phyloP scores from a whole-genome alignment of 2,888 invertebrate genomes.

The Monochamus alternatus region DNA sequence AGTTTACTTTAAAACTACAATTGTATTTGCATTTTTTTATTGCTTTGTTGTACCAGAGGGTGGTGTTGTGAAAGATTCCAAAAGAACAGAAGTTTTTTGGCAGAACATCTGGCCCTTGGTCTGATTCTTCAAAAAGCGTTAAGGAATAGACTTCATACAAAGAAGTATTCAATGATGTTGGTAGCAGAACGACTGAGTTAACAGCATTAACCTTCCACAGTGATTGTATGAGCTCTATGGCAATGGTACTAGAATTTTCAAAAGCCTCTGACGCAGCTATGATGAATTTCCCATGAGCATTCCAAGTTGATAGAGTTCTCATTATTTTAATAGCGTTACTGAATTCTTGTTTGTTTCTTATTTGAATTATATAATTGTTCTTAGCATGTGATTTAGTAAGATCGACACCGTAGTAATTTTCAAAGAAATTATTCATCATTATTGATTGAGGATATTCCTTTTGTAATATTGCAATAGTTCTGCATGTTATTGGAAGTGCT shows the following conservation, averaged over 20 bases:
- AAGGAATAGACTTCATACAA: slow-evolving; percentile 36
- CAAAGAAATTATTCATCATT: not conserved
- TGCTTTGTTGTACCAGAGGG: slow-evolving; percentile 33
- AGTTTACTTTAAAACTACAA: slow-evolving; percentile 33
- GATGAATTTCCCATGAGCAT: slow-evolving; percentile 26
- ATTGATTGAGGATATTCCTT: not conserved
- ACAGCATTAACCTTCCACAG: slow-evolving; percentile 35
- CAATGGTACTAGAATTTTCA: slow-evolving; percentile 3
- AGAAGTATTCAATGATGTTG: slow-evolving; percentile 22
- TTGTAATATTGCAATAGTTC: not conserved
- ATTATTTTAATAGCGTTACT: not conserved
- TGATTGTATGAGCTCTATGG: slow-evolving; percentile 14
- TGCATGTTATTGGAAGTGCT: not conserved
- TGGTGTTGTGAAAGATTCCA: slow-evolving; percentile 23
- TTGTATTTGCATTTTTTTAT: slow-evolving; percentile 31
- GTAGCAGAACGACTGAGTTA: slow-evolving; percentile 33
- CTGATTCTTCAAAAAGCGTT: slow-evolving; percentile 21
- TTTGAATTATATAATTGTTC: slow-evolving; percentile 36
- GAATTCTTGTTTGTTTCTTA: slow-evolving; percentile 21
- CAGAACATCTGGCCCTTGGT: slow-evolving; percentile 7
- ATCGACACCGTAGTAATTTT: not conserved
- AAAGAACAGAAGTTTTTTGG: slow-evolving; percentile 32
- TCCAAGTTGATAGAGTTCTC: slow-evolving; percentile 14
- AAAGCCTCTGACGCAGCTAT: slow-evolving; percentile 20
- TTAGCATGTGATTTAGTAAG: not conserved